A percentile compares a stretch with the other conserved stretches of the same genome.
Conservation (phyloP, 2,888 invertebrate species). For the Melinaea menophilus region DNA sequence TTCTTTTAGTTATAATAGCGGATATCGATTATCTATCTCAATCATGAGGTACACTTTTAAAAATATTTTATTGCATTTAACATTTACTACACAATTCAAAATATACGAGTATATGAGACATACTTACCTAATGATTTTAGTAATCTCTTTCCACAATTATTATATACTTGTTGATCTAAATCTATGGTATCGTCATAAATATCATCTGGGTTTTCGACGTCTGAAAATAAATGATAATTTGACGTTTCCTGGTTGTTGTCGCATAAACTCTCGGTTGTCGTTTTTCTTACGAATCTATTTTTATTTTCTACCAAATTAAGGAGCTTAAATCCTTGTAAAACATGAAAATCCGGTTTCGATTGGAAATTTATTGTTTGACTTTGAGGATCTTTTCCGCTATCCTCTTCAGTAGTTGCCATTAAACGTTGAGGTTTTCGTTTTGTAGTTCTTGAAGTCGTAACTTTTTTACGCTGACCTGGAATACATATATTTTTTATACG, state of each 20-base stretch:
- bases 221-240: slow-evolving; percentile 32
- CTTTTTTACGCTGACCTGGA: slow-evolving; percentile 34
- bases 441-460: slow-evolving; percentile 26
- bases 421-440: slow-evolving; percentile 46
- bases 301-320: slow-evolving; percentile 54
- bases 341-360: slow-evolving; percentile 64
- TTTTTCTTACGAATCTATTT: slow-evolving; percentile 45
- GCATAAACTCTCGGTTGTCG: slow-evolving; percentile 40
- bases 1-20: neutral
- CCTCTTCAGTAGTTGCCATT: slow-evolving; percentile 40
- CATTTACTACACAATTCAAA: neutral
- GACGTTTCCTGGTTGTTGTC: slow-evolving; percentile 42
- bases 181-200: slow-evolving; percentile 41
- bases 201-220: slow-evolving; percentile 31
- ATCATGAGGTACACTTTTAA: neutral
- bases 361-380: slow-evolving; percentile 58
- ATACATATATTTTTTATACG: slow-evolving; percentile 9
- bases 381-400: slow-evolving; percentile 39
- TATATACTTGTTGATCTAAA: slow-evolving; percentile 44
- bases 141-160: slow-evolving; percentile 51
- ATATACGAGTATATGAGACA: neutral
- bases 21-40: neutral
- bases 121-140: slow-evolving; percentile 12
- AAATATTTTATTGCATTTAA: neutral
- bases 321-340: slow-evolving; percentile 64